Evolutionary conservation across 2,888 invertebrate species (phyloP).

Genomic region (Ommatoiulus sabulosus): DNA sequence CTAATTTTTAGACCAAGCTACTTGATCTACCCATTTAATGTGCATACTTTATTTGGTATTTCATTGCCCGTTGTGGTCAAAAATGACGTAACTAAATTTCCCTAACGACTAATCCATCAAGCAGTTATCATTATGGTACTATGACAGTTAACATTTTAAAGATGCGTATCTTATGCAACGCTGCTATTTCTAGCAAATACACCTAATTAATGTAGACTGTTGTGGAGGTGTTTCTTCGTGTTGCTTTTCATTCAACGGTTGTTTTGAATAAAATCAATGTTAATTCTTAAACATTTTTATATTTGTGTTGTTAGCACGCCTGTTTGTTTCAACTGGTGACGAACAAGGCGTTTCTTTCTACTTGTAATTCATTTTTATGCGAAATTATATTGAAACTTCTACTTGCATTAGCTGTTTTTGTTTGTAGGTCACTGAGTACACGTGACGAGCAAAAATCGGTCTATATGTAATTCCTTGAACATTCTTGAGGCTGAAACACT

Average conservation of each 20-base stretch:
- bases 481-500: background rate
- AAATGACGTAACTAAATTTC: background rate
- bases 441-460: background rate
- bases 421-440: background rate
- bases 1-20: background rate
- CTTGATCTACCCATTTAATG: background rate
- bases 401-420: background rate
- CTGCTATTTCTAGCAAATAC: background rate
- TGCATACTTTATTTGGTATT: background rate
- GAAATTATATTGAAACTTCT: background rate
- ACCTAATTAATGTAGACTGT: too few relatives aligned
- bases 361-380: background rate
- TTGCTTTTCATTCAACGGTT: background rate
- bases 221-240: background rate
- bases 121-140: background rate
- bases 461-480: background rate
- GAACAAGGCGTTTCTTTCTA: background rate
- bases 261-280: background rate
- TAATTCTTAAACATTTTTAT: slow-evolving; percentile 5
- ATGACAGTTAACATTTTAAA: background rate
- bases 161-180: background rate
- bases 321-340: slow-evolving; percentile 16
- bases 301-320: background rate
- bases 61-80: background rate
- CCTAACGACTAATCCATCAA: background rate